These are phyloP conservation scores for Magallana gigas DNA, from an alignment of 1,140 invertebrate genomes.

Conservation along the genomic window DNA sequence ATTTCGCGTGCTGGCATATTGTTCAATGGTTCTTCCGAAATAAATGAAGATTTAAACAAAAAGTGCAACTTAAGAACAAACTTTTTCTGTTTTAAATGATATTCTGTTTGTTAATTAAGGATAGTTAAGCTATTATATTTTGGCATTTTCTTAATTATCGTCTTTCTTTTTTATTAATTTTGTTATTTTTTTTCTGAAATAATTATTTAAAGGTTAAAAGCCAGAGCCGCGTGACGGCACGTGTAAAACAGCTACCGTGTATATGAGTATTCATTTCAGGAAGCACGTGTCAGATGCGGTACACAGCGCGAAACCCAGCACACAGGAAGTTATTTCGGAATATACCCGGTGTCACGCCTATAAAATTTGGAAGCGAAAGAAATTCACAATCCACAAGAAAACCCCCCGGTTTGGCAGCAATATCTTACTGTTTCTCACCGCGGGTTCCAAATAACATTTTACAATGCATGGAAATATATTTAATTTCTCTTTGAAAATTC, in stretches of 20 bases:
- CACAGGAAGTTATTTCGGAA: slow-evolving; percentile 28
- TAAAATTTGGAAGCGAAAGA: background rate
- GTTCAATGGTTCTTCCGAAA: no score
- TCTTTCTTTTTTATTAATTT: background rate
- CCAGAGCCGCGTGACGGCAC: slow-evolving; percentile 27
- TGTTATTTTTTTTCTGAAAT: background rate
- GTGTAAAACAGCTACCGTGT: background rate
- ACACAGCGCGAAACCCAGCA: slow-evolving; percentile 25
- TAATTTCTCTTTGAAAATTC: no score
- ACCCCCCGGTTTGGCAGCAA: background rate
- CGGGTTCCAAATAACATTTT: background rate
- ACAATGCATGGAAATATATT: no score
- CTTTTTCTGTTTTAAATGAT: no score
- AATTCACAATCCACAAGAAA: slow-evolving; percentile 1
- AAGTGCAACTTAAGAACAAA: no score
- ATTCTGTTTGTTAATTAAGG: no score
- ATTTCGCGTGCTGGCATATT: background rate
- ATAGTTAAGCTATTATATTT: no score
- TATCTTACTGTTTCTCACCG: background rate
- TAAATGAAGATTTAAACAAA: no score
- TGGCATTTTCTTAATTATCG: no score
- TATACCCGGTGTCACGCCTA: slow-evolving; percentile 30
- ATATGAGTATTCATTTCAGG: background rate
- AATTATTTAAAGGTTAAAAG: slow-evolving; percentile 23
- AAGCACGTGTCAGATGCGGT: slow-evolving; percentile 33